A percentile compares a stretch with the other conserved stretches of the same genome.
Evolutionary conservation across 1,140 invertebrate genomes (phyloP).

Genomic region (Achroia grisella): DNA sequence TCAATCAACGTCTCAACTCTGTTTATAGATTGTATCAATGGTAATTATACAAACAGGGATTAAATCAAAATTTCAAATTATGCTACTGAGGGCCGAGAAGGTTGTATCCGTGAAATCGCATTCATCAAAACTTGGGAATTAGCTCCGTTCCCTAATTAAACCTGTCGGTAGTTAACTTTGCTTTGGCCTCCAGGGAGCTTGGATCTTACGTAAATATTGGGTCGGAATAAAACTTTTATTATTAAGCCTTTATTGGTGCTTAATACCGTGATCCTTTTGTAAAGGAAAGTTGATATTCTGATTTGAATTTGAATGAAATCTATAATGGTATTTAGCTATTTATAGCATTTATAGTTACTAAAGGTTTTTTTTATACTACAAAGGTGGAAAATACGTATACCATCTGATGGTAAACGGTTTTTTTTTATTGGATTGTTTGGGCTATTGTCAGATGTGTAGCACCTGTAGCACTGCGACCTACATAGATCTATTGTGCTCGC

Average conservation of each 20-base stretch:
- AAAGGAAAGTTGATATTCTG: conserved; percentile 31
- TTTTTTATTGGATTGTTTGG: too few species aligned
- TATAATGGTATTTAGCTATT: too few species aligned
- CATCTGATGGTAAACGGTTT: too few species aligned
- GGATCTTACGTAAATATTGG: conserved; percentile 56
- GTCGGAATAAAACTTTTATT: conserved; percentile 57
- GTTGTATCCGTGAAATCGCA: conserved; percentile 54
- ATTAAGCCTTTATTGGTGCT: conserved; percentile 51
- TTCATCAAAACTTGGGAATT: conserved; percentile 67
- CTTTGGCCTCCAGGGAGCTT: conserved; percentile 19
- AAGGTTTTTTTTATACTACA: too few species aligned
- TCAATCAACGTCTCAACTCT: too few species aligned
- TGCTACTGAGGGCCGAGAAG: conserved; percentile 20
- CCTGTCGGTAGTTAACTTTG: conserved; percentile 51
- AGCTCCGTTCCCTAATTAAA: conserved; percentile 62
- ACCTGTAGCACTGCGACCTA: too few species aligned
- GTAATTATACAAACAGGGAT: conserved; percentile 41
- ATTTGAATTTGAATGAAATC: conserved; percentile 24
- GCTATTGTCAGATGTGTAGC: too few species aligned
- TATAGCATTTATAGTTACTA: too few species aligned
- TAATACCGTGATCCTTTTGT: conserved; percentile 48
- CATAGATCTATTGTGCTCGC: too few species aligned
- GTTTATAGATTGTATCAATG: conserved; percentile 23
- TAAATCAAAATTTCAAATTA: conserved; percentile 65
- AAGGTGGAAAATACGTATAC: too few species aligned